Percentiles rank a stretch among this genome's conserved stretches.
These are phyloP conservation scores for Zonotrichia albicollis DNA, from an alignment of 2,797 vertebrate genomes.

Conservation along the genomic window DNA sequence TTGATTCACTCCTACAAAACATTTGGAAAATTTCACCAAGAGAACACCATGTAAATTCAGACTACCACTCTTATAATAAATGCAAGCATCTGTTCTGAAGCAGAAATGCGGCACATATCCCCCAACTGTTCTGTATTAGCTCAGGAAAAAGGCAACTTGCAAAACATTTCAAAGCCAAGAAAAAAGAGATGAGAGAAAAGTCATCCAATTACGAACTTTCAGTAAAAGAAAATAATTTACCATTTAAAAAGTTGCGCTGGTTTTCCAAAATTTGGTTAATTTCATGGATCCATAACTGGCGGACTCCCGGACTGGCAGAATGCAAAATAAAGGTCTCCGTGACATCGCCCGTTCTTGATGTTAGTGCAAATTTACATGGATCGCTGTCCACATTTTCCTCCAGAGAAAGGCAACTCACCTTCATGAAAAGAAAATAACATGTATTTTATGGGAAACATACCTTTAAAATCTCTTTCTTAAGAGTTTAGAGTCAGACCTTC, in stretches of 20 bases:
- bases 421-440: background rate
- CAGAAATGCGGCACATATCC: background rate
- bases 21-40: slow-evolving; percentile 47
- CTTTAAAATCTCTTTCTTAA: background rate
- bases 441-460: background rate
- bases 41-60: slow-evolving; percentile 45
- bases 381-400: slow-evolving; percentile 93
- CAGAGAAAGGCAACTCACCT: slow-evolving; percentile 94
- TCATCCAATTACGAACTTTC: background rate
- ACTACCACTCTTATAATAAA: slow-evolving; percentile 24
- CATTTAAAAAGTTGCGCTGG: slow-evolving; percentile 96
- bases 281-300: slow-evolving; percentile 96
- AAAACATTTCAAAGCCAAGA: slow-evolving; percentile 21
- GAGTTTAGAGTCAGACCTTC: background rate
- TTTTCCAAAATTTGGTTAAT: slow-evolving; percentile 97
- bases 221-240: slow-evolving; percentile 71
- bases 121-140: slow-evolving; percentile 36
- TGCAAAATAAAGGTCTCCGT: slow-evolving; percentile 91
- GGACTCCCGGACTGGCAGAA: slow-evolving; percentile 90
- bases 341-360: slow-evolving; percentile 84
- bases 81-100: slow-evolving; percentile 44
- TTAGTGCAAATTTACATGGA: slow-evolving; percentile 94
- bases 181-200: slow-evolving; percentile 1
- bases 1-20: slow-evolving; percentile 53
- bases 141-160: background rate